phyloP scores from a whole-genome alignment of 2,113 vertebrate genomes.

The Nyctibius bracteatus region DNA sequence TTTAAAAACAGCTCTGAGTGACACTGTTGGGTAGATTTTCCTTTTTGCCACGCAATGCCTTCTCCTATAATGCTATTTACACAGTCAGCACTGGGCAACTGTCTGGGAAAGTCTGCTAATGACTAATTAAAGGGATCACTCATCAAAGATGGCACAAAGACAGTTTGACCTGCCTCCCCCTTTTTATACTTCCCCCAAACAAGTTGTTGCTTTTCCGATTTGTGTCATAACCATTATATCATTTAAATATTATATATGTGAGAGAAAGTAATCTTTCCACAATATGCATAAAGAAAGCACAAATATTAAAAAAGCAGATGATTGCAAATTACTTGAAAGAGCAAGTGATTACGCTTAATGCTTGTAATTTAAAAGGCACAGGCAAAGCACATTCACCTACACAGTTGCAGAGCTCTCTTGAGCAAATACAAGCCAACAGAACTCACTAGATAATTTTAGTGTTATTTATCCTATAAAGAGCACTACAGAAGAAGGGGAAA shows the following conservation, averaged over 20 bases:
- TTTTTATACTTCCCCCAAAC: neutral
- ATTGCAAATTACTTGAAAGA: conserved; percentile 32
- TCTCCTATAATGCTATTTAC: neutral
- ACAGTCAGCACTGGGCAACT: neutral
- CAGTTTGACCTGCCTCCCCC: neutral
- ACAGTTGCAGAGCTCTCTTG: neutral
- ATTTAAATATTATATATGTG: neutral
- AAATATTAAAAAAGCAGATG: conserved; percentile 46
- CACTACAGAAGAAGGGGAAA: neutral
- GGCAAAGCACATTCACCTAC: conserved; percentile 5
- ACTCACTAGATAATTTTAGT: neutral
- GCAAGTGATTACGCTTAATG: conserved; percentile 24
- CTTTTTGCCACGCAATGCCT: neutral
- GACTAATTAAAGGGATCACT: conserved; percentile 11
- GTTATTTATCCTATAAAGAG: neutral
- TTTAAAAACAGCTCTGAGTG: neutral
- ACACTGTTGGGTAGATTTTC: neutral
- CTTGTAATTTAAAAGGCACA: neutral
- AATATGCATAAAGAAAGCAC: neutral
- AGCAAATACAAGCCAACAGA: neutral
- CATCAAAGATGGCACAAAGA: neutral
- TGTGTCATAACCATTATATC: neutral
- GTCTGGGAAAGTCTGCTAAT: neutral
- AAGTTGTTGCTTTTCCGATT: neutral
- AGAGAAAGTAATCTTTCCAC: neutral